Evolutionary conservation across 2,888 invertebrate genomes (phyloP).

Genomic region (Drosophila nr. perissopoda): DNA sequence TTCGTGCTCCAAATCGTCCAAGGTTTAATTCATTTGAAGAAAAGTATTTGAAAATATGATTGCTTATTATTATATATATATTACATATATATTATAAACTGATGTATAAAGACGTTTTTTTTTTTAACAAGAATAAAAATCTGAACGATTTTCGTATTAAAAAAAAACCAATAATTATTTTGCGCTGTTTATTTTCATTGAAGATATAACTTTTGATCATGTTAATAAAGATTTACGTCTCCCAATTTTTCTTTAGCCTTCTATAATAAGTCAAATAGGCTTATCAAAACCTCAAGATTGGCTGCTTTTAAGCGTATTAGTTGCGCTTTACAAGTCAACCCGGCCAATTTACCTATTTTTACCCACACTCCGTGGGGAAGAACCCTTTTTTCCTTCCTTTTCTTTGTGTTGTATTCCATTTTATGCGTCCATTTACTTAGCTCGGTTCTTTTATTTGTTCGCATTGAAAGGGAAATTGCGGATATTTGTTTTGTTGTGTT

Average conservation of each 20-base stretch:
- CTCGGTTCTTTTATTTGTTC: conserved; percentile 53
- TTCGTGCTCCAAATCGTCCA: fast-evolving
- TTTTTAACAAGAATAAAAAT: neutral
- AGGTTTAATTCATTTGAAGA: neutral
- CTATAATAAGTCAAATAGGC: neutral
- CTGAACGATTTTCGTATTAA: neutral
- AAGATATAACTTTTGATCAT: neutral
- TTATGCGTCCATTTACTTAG: conserved; percentile 30
- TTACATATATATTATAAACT: neutral
- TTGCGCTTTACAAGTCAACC: conserved; percentile 4
- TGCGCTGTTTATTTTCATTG: neutral
- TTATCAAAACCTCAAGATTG: conserved; percentile 4
- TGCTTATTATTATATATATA: neutral
- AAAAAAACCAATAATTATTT: neutral
- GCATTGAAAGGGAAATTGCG: conserved; percentile 71
- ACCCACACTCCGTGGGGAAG: neutral
- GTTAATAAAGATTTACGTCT: neutral
- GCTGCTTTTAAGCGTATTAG: conserved; percentile 11
- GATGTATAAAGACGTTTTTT: neutral
- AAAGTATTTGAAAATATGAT: fast-evolving
- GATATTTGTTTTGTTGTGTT: conserved; percentile 66
- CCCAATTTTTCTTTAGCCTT: neutral
- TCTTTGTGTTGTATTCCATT: conserved; percentile 31
- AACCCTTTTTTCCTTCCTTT: conserved; percentile 36
- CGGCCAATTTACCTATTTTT: conserved; percentile 16